Evolutionary conservation across 2,797 vertebrate species (phyloP).

Genomic region (Apogon talboti): DNA sequence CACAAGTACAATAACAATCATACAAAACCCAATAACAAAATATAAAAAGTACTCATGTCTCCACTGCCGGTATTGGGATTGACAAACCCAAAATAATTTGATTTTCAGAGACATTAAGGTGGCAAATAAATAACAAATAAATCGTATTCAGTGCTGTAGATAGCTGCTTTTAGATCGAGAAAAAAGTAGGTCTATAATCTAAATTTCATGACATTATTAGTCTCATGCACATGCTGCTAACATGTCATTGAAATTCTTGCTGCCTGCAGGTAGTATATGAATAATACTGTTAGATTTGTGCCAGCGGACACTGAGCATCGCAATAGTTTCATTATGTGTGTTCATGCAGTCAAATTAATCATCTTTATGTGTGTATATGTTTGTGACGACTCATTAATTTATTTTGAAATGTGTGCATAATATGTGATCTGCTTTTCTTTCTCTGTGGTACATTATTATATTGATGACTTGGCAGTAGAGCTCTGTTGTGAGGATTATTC

Average conservation of each 20-base stretch:
- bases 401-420: slow-evolving; percentile 1
- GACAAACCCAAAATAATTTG: too few species aligned
- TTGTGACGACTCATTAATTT: slow-evolving; percentile 2
- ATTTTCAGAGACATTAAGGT: too few species aligned
- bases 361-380: slow-evolving; percentile 1
- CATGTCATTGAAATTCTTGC: background rate
- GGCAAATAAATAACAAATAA: too few species aligned
- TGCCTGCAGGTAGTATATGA: background rate
- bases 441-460: background rate
- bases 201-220: background rate
- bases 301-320: background rate
- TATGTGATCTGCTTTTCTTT: slow-evolving; percentile 12
- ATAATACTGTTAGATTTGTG: too few species aligned
- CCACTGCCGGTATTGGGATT: too few species aligned
- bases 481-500: background rate
- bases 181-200: background rate
- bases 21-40: too few species aligned
- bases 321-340: slow-evolving; percentile 20
- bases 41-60: too few species aligned
- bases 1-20: too few species aligned
- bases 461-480: too few species aligned
- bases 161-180: background rate
- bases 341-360: slow-evolving; percentile 28
- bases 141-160: background rate
- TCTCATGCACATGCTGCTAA: background rate